phyloP scores from a whole-genome alignment of 2,113 vertebrate genomes.

The Apus apus region DNA sequence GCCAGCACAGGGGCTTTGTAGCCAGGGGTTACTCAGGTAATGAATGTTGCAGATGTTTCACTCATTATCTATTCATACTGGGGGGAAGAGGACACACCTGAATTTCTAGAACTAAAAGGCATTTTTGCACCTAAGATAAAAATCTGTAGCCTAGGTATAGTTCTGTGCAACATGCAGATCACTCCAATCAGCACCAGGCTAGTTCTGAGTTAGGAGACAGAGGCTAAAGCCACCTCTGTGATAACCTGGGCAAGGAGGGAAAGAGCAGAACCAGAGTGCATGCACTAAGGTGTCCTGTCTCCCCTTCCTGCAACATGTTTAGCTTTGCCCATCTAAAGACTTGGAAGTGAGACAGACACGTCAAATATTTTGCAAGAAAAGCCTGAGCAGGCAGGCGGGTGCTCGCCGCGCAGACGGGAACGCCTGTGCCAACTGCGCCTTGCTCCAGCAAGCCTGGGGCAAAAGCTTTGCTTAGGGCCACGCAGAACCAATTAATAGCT shows the following conservation, averaged over 20 bases:
- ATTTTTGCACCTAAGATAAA: neutral
- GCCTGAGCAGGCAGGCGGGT: neutral
- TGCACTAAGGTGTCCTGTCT: neutral
- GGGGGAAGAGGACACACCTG: neutral
- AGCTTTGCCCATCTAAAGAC: neutral
- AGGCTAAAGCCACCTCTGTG: neutral
- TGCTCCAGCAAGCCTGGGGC: neutral
- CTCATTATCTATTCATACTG: neutral
- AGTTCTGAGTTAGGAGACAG: rapidly evolving
- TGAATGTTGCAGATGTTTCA: neutral
- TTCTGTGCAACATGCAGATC: neutral
- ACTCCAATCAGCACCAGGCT: neutral
- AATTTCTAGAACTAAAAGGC: neutral
- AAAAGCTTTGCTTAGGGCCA: neutral
- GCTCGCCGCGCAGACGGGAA: neutral
- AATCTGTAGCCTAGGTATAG: neutral
- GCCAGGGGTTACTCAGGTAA: neutral
- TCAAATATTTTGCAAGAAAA: neutral
- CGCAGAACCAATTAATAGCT: neutral
- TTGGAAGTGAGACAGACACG: neutral
- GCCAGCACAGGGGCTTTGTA: neutral
- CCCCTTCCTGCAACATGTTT: neutral
- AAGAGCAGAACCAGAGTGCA: rapidly evolving
- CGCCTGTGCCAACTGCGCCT: neutral
- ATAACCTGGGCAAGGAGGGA: neutral